Evolutionary conservation across 2,113 vertebrate genomes (phyloP).

Genomic region (Nanger granti): DNA sequence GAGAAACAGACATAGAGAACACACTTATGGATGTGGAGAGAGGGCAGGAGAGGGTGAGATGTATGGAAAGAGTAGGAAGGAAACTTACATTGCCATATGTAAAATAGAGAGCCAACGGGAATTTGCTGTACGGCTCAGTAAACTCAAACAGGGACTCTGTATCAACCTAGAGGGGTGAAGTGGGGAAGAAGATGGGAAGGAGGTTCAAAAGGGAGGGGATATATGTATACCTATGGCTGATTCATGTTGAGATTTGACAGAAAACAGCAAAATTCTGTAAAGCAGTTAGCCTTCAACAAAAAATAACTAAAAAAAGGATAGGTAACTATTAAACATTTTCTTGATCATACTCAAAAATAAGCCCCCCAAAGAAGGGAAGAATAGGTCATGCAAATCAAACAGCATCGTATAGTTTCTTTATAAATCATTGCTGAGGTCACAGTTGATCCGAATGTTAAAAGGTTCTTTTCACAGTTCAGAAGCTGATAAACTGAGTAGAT

Average conservation of each 20-base stretch:
- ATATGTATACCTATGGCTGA: not conserved
- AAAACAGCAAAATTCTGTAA: not conserved
- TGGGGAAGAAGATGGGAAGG: not conserved
- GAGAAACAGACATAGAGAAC: not conserved
- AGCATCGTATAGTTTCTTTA: not conserved
- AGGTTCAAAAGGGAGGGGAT: not conserved
- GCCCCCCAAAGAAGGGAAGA: not conserved
- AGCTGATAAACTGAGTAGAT: not conserved
- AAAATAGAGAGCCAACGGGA: not conserved
- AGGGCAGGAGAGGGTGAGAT: not conserved
- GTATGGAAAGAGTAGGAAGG: not conserved
- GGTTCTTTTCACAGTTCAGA: not conserved
- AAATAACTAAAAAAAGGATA: not conserved
- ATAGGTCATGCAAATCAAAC: not conserved
- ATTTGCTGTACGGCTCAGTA: not conserved
- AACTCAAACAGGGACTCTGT: fast-evolving
- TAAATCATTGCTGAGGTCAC: not conserved
- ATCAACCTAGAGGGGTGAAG: not conserved
- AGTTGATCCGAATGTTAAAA: not conserved
- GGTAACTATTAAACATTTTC: not conserved
- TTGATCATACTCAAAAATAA: not conserved
- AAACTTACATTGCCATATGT: not conserved
- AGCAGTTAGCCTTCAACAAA: not conserved
- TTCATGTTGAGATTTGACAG: not conserved
- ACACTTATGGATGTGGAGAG: not conserved